Percentiles rank a stretch among this genome's conserved stretches.
These are phyloP conservation scores for Augochlorella aurata DNA, from an alignment of 2,888 invertebrate genomes.

Conservation along the genomic window DNA sequence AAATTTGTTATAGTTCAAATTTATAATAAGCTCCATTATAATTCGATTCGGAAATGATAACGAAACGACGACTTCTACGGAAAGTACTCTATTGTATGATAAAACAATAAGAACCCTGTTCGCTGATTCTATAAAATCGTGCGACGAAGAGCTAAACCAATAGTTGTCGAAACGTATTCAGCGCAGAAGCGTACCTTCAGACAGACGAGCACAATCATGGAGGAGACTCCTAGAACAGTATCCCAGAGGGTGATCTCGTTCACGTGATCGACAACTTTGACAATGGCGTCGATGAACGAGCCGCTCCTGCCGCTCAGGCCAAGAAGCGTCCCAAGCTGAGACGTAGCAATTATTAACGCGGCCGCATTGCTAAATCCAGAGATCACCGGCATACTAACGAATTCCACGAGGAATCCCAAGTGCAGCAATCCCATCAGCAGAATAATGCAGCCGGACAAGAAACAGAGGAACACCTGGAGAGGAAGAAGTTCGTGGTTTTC, in stretches of 20 bases:
- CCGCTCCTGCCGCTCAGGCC: slow-evolving; percentile 81
- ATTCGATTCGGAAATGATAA: no score
- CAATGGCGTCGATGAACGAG: slow-evolving; percentile 81
- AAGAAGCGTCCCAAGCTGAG: slow-evolving; percentile 83
- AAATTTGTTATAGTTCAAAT: no score
- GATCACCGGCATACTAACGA: slow-evolving; percentile 84
- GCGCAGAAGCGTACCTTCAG: slow-evolving; percentile 84
- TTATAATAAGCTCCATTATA: no score
- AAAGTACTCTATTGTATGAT: not conserved
- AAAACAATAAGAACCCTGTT: not conserved
- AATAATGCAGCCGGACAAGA: slow-evolving; percentile 83
- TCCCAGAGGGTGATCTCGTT: slow-evolving; percentile 86
- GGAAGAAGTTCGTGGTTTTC: not conserved
- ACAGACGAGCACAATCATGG: slow-evolving; percentile 85
- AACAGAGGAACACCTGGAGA: slow-evolving; percentile 83
- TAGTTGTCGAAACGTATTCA: not conserved
- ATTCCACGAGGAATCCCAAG: slow-evolving; percentile 84
- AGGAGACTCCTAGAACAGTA: slow-evolving; percentile 86
- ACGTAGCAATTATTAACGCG: slow-evolving; percentile 84
- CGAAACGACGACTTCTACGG: not conserved
- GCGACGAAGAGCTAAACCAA: not conserved
- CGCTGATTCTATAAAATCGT: not conserved
- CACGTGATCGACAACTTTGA: slow-evolving; percentile 85
- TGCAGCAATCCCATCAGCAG: slow-evolving; percentile 83
- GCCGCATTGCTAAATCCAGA: slow-evolving; percentile 85